Conservation (phyloP, 2,113 vertebrate genomes). For the Arizona elegans region DNA sequence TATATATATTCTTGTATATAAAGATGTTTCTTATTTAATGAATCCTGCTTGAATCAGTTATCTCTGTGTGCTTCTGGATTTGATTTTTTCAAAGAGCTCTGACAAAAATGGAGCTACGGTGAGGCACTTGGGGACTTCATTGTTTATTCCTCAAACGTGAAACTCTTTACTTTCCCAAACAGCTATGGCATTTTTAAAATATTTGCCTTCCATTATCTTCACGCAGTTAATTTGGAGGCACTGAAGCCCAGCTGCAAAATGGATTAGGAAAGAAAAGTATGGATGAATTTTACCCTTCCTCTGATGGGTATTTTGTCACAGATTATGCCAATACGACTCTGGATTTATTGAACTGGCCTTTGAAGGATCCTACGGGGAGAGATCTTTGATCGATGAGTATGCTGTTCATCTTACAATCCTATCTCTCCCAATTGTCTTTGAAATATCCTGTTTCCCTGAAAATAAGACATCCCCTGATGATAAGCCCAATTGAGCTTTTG, state of each 20-base stretch:
- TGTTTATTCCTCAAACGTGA: slow-evolving; percentile 5
- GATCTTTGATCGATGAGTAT: not conserved
- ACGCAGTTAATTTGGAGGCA: not conserved
- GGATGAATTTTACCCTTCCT: slow-evolving; percentile 9
- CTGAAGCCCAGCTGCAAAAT: slow-evolving; percentile 21
- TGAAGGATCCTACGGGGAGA: not conserved
- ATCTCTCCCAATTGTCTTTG: not conserved
- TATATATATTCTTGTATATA: no score
- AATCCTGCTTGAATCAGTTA: no score
- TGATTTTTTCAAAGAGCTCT: no score
- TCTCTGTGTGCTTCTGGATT: no score
- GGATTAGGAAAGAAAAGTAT: slow-evolving; percentile 2
- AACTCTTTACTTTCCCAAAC: not conserved
- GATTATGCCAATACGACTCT: not conserved
- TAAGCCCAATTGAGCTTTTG: no score
- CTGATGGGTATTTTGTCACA: not conserved
- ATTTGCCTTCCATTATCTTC: not conserved
- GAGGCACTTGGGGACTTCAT: not conserved
- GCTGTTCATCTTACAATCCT: not conserved
- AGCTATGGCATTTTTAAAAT: not conserved
- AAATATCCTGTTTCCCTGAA: no score
- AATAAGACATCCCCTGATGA: no score
- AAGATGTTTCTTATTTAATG: no score
- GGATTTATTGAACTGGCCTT: not conserved
- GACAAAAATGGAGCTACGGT: not conserved